A percentile compares a stretch with the other conserved stretches of the same genome.
phyloP scores from a whole-genome alignment of 2,888 invertebrate genomes.

The Leptopterna dolabrata region DNA sequence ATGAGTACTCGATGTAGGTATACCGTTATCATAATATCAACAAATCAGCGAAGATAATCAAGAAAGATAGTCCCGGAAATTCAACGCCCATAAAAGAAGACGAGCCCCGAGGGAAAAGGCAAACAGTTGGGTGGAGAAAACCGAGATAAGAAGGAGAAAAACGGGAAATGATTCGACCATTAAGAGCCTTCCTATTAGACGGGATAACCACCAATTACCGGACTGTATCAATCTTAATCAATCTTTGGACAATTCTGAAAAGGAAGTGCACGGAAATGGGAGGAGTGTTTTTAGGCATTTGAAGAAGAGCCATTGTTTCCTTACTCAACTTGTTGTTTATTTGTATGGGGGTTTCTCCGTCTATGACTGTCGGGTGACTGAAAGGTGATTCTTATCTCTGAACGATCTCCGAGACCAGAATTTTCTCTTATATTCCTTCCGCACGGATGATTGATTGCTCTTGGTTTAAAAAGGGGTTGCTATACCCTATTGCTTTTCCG shows the following conservation, averaged over 20 bases:
- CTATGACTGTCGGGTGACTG: neutral
- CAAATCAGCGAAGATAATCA: too few relatives aligned
- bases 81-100: neutral
- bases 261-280: neutral
- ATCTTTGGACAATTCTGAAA: conserved; percentile 17
- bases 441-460: conserved; percentile 29
- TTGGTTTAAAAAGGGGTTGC: neutral
- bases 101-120: neutral
- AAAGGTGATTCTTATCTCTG: conserved; percentile 30
- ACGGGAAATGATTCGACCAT: conserved; percentile 41
- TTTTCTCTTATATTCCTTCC: neutral
- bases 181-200: conserved; percentile 34
- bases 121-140: neutral
- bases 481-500: conserved; percentile 24
- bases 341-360: neutral
- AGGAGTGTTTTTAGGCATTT: neutral
- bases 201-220: conserved; percentile 45
- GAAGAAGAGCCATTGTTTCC: conserved; percentile 32
- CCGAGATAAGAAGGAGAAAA: neutral
- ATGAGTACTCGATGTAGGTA: too few relatives aligned
- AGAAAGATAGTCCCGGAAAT: neutral
- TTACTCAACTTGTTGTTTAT: neutral
- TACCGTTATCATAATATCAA: too few relatives aligned
- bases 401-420: neutral
- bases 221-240: conserved; percentile 52